Evolutionary conservation across 2,888 invertebrate genomes (phyloP).

Genomic region (Beris chalybata): DNA sequence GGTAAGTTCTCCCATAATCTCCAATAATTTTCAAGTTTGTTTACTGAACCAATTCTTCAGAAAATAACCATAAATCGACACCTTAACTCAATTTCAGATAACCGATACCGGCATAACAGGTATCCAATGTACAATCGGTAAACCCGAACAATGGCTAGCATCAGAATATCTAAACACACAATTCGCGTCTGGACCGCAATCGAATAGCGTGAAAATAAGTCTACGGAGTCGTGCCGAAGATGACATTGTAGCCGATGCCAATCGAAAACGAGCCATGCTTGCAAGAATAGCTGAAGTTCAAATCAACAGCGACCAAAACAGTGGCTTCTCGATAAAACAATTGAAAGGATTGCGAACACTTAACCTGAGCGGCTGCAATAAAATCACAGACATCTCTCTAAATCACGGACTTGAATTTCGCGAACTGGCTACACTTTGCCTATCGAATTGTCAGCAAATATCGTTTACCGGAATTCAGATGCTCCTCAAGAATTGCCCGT

Average conservation of each 20-base stretch:
- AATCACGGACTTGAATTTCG: constrained; percentile 68
- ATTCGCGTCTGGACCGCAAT: not conserved
- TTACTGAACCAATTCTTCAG: not conserved
- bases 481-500: constrained; percentile 67
- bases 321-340: constrained; percentile 60
- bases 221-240: constrained; percentile 69
- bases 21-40: not conserved
- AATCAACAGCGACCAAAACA: constrained; percentile 44
- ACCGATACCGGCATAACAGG: constrained; percentile 74
- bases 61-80: too few relatives aligned
- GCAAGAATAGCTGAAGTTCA: constrained; percentile 61
- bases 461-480: constrained; percentile 66
- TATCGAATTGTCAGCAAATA: constrained; percentile 72
- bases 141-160: not conserved
- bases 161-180: not conserved
- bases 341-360: constrained; percentile 62
- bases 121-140: constrained; percentile 50
- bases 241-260: constrained; percentile 69
- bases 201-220: constrained; percentile 54
- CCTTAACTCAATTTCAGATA: constrained; percentile 42
- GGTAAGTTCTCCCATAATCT: constrained; percentile 48
- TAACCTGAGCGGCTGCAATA: constrained; percentile 69
- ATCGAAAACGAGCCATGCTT: constrained; percentile 65
- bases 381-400: constrained; percentile 72
- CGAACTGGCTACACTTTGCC: constrained; percentile 64